Conservation (phyloP, 2,888 invertebrate species). For the Yponomeuta evonymella region DNA sequence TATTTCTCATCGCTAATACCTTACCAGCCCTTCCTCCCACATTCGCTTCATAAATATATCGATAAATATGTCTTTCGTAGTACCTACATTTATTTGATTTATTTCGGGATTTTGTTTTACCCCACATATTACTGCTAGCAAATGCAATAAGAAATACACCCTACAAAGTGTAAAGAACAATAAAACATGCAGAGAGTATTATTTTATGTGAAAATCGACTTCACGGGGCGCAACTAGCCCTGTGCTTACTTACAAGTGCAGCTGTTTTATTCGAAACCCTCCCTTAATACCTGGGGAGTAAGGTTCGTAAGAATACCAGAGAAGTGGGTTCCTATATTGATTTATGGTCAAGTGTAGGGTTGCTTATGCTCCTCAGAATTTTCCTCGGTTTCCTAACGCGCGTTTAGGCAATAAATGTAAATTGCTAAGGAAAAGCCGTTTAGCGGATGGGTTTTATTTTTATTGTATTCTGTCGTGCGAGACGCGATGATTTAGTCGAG, state of each 20-base stretch:
- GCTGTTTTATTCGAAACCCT: neutral
- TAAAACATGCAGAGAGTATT: conserved; percentile 19
- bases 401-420: conserved; percentile 21
- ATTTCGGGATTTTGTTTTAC: neutral
- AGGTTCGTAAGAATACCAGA: neutral
- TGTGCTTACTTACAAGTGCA: neutral
- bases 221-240: conserved; percentile 15
- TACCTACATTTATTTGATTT: too few species aligned
- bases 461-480: conserved; percentile 14
- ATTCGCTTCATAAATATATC: too few species aligned
- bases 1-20: too few species aligned
- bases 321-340: conserved; percentile 16
- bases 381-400: conserved; percentile 16
- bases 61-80: too few species aligned
- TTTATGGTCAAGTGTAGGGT: conserved; percentile 16
- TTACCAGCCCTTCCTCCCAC: too few species aligned
- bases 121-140: neutral
- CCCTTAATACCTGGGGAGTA: neutral
- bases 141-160: conserved; percentile 4
- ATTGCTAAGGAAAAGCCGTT: conserved; percentile 17
- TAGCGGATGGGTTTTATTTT: conserved; percentile 12
- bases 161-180: conserved; percentile 15
- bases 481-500: neutral
- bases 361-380: conserved; percentile 16
- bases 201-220: conserved; percentile 19